Percentiles rank a stretch among this genome's conserved stretches.
Evolutionary conservation across 35 echinoderm and acorn worm species (phyloP).

Genomic region (Strongylocentrotus purpuratus): DNA sequence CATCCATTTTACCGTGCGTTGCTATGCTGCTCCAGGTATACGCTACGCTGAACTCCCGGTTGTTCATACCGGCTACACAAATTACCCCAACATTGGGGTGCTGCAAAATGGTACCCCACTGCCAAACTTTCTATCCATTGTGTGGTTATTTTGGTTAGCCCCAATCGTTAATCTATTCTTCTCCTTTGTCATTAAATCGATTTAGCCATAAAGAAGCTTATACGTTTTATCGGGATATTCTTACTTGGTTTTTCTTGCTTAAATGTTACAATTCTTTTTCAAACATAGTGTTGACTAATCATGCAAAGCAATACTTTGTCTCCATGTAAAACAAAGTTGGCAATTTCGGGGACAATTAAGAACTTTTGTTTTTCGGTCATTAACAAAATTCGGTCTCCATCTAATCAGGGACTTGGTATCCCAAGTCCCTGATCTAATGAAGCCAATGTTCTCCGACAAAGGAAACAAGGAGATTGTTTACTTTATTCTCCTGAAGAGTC

Average conservation of each 20-base stretch:
- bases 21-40: background rate
- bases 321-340: too few relatives aligned
- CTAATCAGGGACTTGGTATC: background rate
- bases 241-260: too few relatives aligned
- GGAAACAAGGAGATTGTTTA: background rate
- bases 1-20: background rate
- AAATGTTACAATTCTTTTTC: too few relatives aligned
- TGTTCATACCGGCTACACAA: background rate
- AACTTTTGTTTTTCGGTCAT: too few relatives aligned
- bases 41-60: background rate
- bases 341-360: too few relatives aligned
- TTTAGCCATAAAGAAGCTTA: background rate
- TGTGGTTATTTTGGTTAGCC: background rate
- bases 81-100: background rate
- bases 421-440: too few relatives aligned
- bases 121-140: background rate
- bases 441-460: background rate
- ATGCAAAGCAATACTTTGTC: too few relatives aligned
- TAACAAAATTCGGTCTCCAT: background rate
- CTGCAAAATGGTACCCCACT: background rate
- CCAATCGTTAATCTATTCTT: background rate
- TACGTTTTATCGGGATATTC: background rate
- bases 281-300: too few relatives aligned
- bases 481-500: background rate
- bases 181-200: constrained; percentile 4